Conservation (phyloP, 2,797 vertebrate genomes). For the Menidia menidia region DNA sequence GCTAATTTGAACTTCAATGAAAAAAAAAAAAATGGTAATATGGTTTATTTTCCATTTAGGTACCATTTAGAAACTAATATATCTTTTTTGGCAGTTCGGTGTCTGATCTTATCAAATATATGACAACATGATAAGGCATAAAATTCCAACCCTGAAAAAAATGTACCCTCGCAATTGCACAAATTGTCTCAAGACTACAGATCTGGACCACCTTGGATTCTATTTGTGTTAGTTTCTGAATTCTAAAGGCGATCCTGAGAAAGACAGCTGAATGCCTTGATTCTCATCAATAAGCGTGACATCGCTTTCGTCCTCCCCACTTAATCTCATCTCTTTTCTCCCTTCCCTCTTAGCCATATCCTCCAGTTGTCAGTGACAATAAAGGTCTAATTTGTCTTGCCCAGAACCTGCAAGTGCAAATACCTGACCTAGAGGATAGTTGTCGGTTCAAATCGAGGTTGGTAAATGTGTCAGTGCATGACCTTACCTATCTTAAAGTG, state of each 20-base stretch:
- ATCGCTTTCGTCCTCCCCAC: neutral
- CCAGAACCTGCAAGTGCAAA: constrained; percentile 30
- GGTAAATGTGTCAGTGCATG: constrained; percentile 35
- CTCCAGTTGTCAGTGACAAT: constrained; percentile 52
- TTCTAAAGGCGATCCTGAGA: neutral
- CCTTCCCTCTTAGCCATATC: constrained; percentile 24
- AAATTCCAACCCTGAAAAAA: too few relatives aligned
- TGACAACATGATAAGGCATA: too few relatives aligned
- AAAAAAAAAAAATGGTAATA: too few relatives aligned
- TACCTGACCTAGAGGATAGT: constrained; percentile 39
- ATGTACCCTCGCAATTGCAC: neutral
- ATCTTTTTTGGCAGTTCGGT: too few relatives aligned
- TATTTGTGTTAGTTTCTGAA: neutral
- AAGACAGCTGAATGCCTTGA: constrained; percentile 4
- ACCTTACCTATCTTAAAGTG: constrained; percentile 45
- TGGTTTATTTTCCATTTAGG: too few relatives aligned
- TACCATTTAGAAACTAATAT: too few relatives aligned
- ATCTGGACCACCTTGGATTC: neutral
- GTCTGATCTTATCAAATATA: too few relatives aligned
- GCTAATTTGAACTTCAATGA: too few relatives aligned
- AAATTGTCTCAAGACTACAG: neutral
- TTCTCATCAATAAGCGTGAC: constrained; percentile 8
- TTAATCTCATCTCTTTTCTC: constrained; percentile 16
- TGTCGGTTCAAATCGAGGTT: constrained; percentile 27
- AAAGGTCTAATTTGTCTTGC: constrained; percentile 57